Evolutionary conservation across 2,797 vertebrate genomes (phyloP), one percentile per base, ranked within the genome.

Genomic region (Rhodeus uyekii): DNA sequence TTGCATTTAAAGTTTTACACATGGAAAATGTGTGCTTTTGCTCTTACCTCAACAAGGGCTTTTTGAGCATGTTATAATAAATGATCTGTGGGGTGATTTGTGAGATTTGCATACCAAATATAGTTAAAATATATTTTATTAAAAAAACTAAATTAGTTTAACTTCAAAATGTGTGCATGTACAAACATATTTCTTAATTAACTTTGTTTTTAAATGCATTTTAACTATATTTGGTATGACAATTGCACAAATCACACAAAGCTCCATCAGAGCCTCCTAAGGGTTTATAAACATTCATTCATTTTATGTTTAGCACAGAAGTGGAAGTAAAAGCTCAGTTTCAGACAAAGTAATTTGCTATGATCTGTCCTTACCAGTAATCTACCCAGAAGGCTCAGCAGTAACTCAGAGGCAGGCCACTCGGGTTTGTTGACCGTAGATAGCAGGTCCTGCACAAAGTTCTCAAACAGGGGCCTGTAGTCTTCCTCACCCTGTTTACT

Each of bases 401-500:
- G 92, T 80, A 99, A 92, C 88, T 99, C 98, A 46, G 98, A 97
- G 86, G 98, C 98, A 50, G 98, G 98, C 98, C 98, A 99, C 92
- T 99, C 98, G 36, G 98, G 98, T 92, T 98, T 99, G 94, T 99
- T 99, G 68, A 99, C 98, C 24, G 98, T 99, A 2, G 98, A 99
- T 83, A 99, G 95, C 83, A 99, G 95, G 88, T 99, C 98, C 91
- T 99, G 98, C 89, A 99, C 97, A 90, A 99, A 99, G 91, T 99
- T 99, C 93, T 99, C 98, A 94, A 99, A 99, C 82, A 99, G 89
- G 1, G 98, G 98, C 79, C 98, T 95, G 90, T 99, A 99, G 92
- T 99, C 98, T 92, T 99, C 98, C 93, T 99, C 97, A 78, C 96
- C 98, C 92, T 99, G 98, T 86, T 99, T 99, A 91, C 98, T 99